Conservation (phyloP, 2,888 invertebrate genomes). For the Dichetophora obliterata region DNA sequence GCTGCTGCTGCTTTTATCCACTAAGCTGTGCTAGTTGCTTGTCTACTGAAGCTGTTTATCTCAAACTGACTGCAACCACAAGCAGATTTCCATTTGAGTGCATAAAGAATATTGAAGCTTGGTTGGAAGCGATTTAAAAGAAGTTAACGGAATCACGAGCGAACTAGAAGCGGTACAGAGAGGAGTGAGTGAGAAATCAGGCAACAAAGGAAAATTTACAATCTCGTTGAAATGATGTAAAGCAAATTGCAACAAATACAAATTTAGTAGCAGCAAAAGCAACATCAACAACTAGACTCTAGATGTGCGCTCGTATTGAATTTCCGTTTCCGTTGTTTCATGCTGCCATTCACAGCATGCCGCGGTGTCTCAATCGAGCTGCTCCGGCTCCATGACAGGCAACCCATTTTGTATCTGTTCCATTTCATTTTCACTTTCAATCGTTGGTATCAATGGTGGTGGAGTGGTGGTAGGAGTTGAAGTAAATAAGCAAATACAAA, state of each 20-base stretch:
- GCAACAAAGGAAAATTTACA: neutral
- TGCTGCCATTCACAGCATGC: neutral
- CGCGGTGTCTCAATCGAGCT: neutral
- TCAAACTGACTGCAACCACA: slow-evolving; percentile 16
- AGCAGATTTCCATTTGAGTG: slow-evolving; percentile 26
- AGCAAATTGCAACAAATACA: slow-evolving; percentile 13
- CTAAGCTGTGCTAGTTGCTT: neutral
- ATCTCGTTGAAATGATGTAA: neutral
- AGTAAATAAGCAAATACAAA: neutral
- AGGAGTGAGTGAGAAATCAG: neutral
- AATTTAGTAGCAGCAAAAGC: neutral
- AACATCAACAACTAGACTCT: slow-evolving; percentile 12
- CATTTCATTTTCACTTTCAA: neutral
- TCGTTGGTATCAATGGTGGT: neutral
- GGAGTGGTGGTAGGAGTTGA: neutral
- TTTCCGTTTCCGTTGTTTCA: slow-evolving; percentile 37
- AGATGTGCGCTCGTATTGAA: slow-evolving; percentile 4
- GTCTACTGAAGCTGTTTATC: neutral
- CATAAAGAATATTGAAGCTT: neutral
- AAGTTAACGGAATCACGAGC: slow-evolving; percentile 6
- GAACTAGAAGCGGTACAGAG: neutral
- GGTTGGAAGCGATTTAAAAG: slow-evolving; percentile 9
- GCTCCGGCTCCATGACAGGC: neutral
- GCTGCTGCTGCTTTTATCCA: neutral
- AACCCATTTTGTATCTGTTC: slow-evolving; percentile 10